Conservation (phyloP, 2,113 vertebrate genomes). For the Cephalopterus ornatus region DNA sequence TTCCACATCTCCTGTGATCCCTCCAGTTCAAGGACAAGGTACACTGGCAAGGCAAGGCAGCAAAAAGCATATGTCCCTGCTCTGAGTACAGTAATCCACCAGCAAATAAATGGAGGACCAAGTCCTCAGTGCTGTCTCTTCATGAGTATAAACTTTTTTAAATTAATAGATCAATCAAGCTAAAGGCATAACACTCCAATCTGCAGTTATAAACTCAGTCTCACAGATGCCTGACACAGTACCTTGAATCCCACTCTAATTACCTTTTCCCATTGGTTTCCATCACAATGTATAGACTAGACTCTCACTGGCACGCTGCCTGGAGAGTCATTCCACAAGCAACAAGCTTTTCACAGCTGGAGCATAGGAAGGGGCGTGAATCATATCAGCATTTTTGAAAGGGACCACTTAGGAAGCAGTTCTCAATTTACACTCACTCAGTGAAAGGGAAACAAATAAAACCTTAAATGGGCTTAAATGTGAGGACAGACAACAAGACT, state of each 20-base stretch:
- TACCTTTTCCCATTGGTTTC: not conserved
- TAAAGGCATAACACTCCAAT: not conserved
- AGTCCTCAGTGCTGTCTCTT: not conserved
- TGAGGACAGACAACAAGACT: not conserved
- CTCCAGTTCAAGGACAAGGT: not conserved
- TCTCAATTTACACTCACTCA: not conserved
- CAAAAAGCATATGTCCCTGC: not conserved
- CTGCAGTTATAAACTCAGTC: not conserved
- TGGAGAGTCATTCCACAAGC: not conserved
- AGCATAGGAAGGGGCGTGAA: not conserved
- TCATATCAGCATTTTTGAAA: not conserved
- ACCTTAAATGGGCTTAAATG: not conserved
- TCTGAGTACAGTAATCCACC: not conserved
- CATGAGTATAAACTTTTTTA: not conserved
- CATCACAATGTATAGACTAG: not conserved
- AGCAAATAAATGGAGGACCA: not conserved
- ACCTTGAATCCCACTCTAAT: not conserved
- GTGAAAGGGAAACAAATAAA: not conserved
- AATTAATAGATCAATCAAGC: not conserved
- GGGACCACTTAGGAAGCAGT: not conserved
- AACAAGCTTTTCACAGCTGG: not conserved
- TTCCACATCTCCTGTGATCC: not conserved
- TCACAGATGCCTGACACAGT: not conserved
- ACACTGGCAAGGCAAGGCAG: not conserved
- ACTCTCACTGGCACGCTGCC: fast-evolving